These are phyloP conservation scores for Amblyornis subalaris DNA, from an alignment of 2,113 vertebrate species.

Conservation along the genomic window DNA sequence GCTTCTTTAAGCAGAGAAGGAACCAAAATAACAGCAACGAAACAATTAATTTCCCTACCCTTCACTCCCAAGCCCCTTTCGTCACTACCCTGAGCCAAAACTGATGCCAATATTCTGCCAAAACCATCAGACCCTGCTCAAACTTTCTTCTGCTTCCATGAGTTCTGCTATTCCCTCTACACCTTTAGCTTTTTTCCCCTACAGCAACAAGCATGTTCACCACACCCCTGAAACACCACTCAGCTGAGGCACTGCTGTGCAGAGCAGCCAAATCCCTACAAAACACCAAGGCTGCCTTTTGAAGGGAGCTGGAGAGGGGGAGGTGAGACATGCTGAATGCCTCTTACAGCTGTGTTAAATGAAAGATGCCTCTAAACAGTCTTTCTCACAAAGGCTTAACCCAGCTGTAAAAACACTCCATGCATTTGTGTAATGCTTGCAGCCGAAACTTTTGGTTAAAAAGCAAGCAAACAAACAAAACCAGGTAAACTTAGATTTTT, in stretches of 20 bases:
- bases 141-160: background rate
- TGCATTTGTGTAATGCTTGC: background rate
- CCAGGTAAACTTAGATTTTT: background rate
- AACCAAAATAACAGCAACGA: background rate
- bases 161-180: background rate
- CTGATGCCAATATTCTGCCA: background rate
- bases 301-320: background rate
- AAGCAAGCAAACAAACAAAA: background rate
- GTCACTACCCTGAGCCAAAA: background rate
- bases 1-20: background rate
- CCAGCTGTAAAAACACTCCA: background rate
- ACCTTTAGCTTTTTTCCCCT: background rate
- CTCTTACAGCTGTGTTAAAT: background rate
- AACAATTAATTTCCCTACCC: background rate
- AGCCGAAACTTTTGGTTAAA: background rate
- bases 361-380: background rate
- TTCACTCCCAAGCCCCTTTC: background rate
- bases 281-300: background rate
- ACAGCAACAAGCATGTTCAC: background rate
- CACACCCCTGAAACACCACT: background rate
- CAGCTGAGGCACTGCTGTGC: background rate
- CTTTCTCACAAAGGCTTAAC: background rate
- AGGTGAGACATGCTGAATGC: background rate
- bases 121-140: background rate
- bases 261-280: background rate